Evolutionary conservation across 2,113 vertebrate species (phyloP).

Genomic region (Pachypanchax playfairii): DNA sequence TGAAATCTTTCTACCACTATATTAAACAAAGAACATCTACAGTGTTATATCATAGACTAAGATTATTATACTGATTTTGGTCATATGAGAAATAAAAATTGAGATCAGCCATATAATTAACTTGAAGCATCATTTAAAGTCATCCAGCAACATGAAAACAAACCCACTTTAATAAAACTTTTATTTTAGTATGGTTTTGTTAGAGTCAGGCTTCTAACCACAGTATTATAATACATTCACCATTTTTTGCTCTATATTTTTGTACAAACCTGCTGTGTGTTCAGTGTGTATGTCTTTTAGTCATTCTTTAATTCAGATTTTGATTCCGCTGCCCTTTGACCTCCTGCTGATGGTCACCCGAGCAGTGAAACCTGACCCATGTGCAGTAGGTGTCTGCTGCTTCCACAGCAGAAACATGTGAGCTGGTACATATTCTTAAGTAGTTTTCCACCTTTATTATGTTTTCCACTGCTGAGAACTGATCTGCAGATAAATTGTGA

Average conservation of each 20-base stretch:
- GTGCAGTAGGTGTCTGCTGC: conserved; percentile 63
- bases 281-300: neutral
- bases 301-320: conserved; percentile 56
- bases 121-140: no score
- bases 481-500: neutral
- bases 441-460: conserved; percentile 47
- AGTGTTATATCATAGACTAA: no score
- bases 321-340: conserved; percentile 51
- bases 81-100: no score
- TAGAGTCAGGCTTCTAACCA: neutral
- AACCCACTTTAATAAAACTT: no score
- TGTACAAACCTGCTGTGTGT: neutral
- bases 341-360: conserved; percentile 62
- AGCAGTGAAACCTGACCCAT: conserved; percentile 55
- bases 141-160: no score
- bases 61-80: no score
- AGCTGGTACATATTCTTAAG: conserved; percentile 57
- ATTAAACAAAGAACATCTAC: no score
- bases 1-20: no score
- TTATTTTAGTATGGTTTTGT: no score
- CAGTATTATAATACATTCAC: neutral
- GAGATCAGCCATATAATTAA: no score
- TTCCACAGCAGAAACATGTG: conserved; percentile 72
- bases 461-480: neutral
- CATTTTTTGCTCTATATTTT: neutral